A percentile compares a stretch with the other conserved stretches of the same genome.
Evolutionary conservation across 2,888 invertebrate species (phyloP).

Genomic region (Sipha maydis): DNA sequence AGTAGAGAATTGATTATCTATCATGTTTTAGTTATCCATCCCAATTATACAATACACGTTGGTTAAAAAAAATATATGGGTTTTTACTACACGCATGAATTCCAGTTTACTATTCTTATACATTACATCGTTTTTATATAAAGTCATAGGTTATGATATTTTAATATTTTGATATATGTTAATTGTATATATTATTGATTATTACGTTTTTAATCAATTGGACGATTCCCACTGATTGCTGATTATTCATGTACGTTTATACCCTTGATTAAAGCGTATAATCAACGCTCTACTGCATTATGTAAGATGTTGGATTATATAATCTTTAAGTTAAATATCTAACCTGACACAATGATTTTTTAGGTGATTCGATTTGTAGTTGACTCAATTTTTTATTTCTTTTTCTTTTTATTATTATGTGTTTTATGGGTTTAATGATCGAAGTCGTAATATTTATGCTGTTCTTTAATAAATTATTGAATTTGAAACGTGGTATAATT

Average conservation of each 20-base stretch:
- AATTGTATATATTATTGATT: no score
- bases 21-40: background rate
- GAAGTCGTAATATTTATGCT: no score
- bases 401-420: background rate
- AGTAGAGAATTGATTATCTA: background rate
- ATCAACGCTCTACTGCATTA: background rate
- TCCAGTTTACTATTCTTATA: no score
- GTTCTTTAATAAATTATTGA: no score
- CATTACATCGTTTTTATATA: no score
- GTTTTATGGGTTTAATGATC: background rate
- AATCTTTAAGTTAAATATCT: background rate
- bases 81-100: background rate
- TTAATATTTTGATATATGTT: background rate
- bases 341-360: background rate
- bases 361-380: background rate
- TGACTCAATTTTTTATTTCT: background rate
- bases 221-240: background rate
- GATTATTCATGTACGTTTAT: background rate
- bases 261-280: background rate
- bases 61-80: background rate
- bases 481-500: background rate
- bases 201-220: background rate
- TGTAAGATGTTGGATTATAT: background rate
- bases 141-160: background rate
- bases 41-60: background rate